Conservation (phyloP, 2,888 invertebrate genomes). For the Cordilura impudica region DNA sequence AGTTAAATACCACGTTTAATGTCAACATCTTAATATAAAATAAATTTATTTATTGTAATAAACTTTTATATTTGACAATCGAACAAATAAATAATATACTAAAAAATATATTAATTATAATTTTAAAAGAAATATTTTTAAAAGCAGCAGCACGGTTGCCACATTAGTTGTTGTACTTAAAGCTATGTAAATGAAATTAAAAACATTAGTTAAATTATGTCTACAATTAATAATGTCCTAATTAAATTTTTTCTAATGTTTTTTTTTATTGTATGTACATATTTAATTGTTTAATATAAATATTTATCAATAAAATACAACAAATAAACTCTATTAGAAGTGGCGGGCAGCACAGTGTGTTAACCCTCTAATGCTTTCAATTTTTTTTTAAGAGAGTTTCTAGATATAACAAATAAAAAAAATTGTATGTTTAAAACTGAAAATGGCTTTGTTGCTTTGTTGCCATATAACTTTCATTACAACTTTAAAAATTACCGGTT, state of each 20-base stretch:
- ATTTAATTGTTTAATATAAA: no score
- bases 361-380: no score
- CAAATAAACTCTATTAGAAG: no score
- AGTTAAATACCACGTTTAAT: slow-evolving; percentile 29
- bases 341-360: no score
- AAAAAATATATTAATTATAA: neutral
- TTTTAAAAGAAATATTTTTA: neutral
- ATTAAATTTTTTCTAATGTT: slow-evolving; percentile 55
- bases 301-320: no score
- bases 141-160: neutral
- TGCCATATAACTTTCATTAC: no score
- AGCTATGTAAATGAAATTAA: neutral
- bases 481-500: no score
- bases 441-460: no score
- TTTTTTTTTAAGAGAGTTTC: no score
- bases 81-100: slow-evolving; percentile 7
- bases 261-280: neutral
- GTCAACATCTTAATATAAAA: slow-evolving; percentile 18
- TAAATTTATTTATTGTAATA: neutral
- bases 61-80: slow-evolving; percentile 12
- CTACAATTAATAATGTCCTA: slow-evolving; percentile 57
- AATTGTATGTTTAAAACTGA: no score
- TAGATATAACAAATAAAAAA: no score
- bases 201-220: slow-evolving; percentile 40
- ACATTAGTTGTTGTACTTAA: neutral